Percentiles rank a stretch among this genome's conserved stretches.
These are phyloP conservation scores for Tretioscincus oriximinensis DNA, from an alignment of 2,113 vertebrate genomes.

Conservation along the genomic window DNA sequence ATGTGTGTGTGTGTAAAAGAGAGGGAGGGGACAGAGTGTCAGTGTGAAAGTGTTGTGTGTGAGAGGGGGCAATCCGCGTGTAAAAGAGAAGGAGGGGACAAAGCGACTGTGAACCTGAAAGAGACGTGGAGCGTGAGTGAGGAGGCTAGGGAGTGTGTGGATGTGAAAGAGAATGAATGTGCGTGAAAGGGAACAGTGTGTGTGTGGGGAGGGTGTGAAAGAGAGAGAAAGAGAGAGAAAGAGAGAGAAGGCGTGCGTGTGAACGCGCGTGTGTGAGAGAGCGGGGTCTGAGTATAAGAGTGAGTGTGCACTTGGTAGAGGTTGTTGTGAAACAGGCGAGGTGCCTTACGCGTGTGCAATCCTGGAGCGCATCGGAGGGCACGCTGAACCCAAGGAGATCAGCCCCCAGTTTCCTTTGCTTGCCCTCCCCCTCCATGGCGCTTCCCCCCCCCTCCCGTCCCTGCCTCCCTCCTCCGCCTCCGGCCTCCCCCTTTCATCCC, in stretches of 20 bases:
- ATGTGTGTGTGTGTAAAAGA: too few relatives aligned
- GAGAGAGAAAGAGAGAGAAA: too few relatives aligned
- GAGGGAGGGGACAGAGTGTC: too few relatives aligned
- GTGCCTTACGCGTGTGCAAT: slow-evolving; percentile 39
- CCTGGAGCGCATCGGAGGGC: slow-evolving; percentile 73
- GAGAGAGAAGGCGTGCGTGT: too few relatives aligned
- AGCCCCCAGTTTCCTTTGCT: slow-evolving; percentile 70
- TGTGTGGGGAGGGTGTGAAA: too few relatives aligned
- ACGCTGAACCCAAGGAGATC: slow-evolving; percentile 66
- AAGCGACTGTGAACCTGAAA: background rate
- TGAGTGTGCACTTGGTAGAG: slow-evolving; percentile 52
- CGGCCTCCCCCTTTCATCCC: background rate
- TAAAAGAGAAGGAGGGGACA: too few relatives aligned
- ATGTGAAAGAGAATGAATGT: background rate
- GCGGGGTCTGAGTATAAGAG: background rate
- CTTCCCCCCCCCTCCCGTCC: slow-evolving; percentile 12
- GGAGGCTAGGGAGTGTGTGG: too few relatives aligned
- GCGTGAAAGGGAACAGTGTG: too few relatives aligned
- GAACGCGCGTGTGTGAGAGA: slow-evolving; percentile 23
- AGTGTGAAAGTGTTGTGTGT: background rate
- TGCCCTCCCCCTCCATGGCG: slow-evolving; percentile 57
- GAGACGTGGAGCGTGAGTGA: background rate
- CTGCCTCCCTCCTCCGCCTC: slow-evolving; percentile 18
- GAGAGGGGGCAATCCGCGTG: too few relatives aligned
- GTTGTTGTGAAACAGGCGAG: slow-evolving; percentile 65